These are phyloP conservation scores for Scartelaos histophorus DNA, from an alignment of 2,113 vertebrate species.

Conservation along the genomic window DNA sequence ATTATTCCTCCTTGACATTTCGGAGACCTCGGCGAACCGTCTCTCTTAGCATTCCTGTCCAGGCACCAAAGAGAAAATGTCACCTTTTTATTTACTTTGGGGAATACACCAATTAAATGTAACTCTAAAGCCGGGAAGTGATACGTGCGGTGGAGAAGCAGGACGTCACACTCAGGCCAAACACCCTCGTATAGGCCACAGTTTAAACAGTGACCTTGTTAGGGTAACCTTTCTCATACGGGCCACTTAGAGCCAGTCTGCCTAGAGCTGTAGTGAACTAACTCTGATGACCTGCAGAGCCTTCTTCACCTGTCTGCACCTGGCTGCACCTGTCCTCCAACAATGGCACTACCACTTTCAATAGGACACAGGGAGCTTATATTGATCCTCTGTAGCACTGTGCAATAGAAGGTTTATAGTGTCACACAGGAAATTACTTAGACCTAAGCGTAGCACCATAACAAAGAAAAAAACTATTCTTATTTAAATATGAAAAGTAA, in stretches of 20 bases:
- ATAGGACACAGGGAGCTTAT: not conserved
- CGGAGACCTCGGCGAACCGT: conserved; percentile 49
- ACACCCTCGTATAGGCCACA: conserved; percentile 62
- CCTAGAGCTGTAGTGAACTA: conserved; percentile 45
- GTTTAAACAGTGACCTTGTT: conserved; percentile 73
- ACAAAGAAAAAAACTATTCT: not conserved
- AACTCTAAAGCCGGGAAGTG: conserved; percentile 71
- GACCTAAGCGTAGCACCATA: not conserved
- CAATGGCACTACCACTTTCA: not conserved
- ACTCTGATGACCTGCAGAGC: conserved; percentile 45
- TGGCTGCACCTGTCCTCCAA: not conserved
- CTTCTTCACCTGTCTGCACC: not conserved
- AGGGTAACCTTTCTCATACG: conserved; percentile 62
- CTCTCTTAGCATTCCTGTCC: conserved; percentile 74
- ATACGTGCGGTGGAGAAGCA: conserved; percentile 47
- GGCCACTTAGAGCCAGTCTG: conserved; percentile 61
- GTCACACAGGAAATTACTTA: not conserved
- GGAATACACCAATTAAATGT: conserved; percentile 79
- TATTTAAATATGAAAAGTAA: not conserved
- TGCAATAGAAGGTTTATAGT: not conserved
- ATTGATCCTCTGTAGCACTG: not conserved
- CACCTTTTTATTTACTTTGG: conserved; percentile 79
- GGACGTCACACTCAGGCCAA: conserved; percentile 25
- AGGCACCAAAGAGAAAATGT: conserved; percentile 74
- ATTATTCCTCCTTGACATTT: conserved; percentile 82